These are phyloP conservation scores for Pseudotriccus pelzelni DNA, from an alignment of 2,797 vertebrate species.

Conservation along the genomic window DNA sequence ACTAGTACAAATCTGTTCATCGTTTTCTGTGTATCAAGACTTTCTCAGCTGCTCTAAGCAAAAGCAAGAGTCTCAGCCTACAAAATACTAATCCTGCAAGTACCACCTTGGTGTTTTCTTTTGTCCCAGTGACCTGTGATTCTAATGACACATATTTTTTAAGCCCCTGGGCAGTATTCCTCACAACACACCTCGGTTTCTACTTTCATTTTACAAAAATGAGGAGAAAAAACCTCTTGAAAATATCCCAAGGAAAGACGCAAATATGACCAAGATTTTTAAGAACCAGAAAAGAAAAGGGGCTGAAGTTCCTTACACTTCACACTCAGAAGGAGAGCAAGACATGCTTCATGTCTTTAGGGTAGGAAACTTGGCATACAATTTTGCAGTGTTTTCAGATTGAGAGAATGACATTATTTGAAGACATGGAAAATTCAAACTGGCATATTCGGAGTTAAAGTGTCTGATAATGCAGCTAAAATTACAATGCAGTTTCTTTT, in stretches of 20 bases:
- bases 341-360: neutral
- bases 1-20: neutral
- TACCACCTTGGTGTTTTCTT: neutral
- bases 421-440: neutral
- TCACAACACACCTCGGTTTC: neutral
- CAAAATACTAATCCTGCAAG: neutral
- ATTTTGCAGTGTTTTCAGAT: neutral
- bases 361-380: neutral
- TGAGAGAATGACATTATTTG: neutral
- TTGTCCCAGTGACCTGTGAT: neutral
- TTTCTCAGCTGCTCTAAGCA: neutral
- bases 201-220: neutral
- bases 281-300: neutral
- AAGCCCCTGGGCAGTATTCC: neutral
- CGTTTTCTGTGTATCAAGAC: neutral
- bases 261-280: neutral
- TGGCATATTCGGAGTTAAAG: neutral
- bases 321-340: neutral
- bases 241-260: neutral
- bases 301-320: neutral
- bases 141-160: neutral
- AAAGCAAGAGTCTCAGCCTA: neutral
- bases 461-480: neutral
- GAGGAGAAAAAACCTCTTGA: accelerated
- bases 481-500: neutral